Percentiles rank a stretch among this genome's conserved stretches.
phyloP scores from a whole-genome alignment of 2,888 invertebrate genomes.

The Malthinus flaveolus region DNA sequence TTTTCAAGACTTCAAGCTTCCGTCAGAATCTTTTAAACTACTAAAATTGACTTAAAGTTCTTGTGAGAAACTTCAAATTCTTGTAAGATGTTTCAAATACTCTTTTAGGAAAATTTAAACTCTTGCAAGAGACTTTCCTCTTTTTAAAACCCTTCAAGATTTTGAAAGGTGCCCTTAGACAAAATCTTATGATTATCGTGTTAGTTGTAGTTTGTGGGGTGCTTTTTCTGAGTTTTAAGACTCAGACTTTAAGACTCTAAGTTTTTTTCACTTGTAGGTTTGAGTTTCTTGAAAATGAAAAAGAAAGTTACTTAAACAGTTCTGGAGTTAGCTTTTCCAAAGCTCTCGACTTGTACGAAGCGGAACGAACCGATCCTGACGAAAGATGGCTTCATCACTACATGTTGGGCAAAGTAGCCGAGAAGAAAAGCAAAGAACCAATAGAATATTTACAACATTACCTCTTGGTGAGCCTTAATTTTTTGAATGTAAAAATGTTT shows the following conservation, averaged over 20 bases:
- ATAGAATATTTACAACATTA: slow-evolving; percentile 79
- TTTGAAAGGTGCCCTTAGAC: too few relatives aligned
- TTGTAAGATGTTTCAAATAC: too few relatives aligned
- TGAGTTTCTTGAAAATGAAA: slow-evolving; percentile 73
- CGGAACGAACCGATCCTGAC: slow-evolving; percentile 65
- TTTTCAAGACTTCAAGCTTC: too few relatives aligned
- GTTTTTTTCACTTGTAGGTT: slow-evolving; percentile 53
- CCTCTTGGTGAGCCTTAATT: slow-evolving; percentile 58
- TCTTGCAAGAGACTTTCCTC: slow-evolving; percentile 25
- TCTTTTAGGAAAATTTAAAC: too few relatives aligned
- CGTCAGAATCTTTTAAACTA: too few relatives aligned
- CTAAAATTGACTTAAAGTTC: too few relatives aligned
- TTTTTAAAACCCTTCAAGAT: too few relatives aligned
- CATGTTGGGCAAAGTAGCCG: slow-evolving; percentile 94
- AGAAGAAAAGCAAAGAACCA: slow-evolving; percentile 79
- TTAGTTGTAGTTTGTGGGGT: too few relatives aligned
- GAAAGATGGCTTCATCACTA: slow-evolving; percentile 93
- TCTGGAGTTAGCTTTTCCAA: slow-evolving; percentile 79
- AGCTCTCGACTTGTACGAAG: slow-evolving; percentile 65
- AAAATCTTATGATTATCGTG: too few relatives aligned
- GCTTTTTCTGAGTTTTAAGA: too few relatives aligned
- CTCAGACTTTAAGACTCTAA: too few relatives aligned
- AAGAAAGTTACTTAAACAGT: slow-evolving; percentile 77
- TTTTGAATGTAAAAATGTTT: neutral
- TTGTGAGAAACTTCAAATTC: too few relatives aligned